These are phyloP conservation scores for Philhelius pedissequus DNA, from an alignment of 2,888 invertebrate genomes.

Conservation along the genomic window DNA sequence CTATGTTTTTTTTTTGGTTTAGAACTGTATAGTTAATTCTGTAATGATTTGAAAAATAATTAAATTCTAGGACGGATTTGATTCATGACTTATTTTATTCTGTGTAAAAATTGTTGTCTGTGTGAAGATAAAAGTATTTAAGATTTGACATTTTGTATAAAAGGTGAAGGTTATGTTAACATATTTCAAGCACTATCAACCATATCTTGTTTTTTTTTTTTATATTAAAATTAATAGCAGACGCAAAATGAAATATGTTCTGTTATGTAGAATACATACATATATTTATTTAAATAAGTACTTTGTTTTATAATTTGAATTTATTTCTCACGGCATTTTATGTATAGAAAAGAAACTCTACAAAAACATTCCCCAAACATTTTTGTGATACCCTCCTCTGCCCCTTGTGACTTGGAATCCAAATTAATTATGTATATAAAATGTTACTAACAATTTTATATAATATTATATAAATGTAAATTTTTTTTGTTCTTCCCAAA, in stretches of 20 bases:
- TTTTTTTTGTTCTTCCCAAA: constrained; percentile 12
- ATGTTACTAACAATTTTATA: not conserved
- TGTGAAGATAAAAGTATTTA: no score
- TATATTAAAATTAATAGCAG: not conserved
- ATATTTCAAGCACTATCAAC: not conserved
- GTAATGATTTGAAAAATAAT: no score
- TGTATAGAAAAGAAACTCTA: not conserved
- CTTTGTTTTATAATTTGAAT: not conserved
- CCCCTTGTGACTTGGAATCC: not conserved
- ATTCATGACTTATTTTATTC: no score
- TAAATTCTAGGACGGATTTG: no score
- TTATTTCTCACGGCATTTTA: not conserved
- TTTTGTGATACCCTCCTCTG: not conserved
- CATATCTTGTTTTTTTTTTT: not conserved
- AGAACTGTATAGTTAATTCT: no score
- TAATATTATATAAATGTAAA: not conserved
- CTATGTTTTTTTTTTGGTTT: no score
- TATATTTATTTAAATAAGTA: not conserved
- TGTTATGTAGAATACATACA: no score
- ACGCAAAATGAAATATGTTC: no score
- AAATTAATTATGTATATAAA: constrained; percentile 1
- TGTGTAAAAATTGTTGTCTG: no score
- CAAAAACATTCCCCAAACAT: not conserved
- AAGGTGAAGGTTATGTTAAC: not conserved
- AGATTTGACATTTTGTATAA: not conserved